Evolutionary conservation across 2,113 vertebrate species (phyloP).

Genomic region (Oreotrochilus melanogaster): DNA sequence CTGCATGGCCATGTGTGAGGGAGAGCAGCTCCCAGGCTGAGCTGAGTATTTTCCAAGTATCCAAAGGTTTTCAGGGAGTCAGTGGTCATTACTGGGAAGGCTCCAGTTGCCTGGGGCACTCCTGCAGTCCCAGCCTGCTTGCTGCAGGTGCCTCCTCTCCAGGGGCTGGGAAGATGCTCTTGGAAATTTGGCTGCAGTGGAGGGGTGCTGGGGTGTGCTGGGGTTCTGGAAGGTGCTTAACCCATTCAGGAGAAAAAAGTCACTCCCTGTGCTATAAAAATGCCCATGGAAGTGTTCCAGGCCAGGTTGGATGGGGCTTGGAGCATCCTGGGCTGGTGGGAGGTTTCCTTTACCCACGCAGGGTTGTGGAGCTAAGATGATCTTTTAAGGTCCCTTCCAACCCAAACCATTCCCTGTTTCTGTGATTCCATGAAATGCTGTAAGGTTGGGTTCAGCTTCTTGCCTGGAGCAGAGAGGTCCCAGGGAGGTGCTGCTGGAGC

Average conservation of each 20-base stretch:
- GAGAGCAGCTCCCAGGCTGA: neutral
- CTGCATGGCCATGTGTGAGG: fast-evolving
- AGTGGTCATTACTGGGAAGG: neutral
- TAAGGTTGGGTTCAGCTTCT: neutral
- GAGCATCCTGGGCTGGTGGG: too few relatives aligned
- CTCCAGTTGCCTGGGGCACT: fast-evolving
- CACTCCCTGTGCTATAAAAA: neutral
- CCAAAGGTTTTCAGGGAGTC: neutral
- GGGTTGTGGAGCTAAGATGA: too few relatives aligned
- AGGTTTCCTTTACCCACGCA: too few relatives aligned
- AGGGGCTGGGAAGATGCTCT: neutral
- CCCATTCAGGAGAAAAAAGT: neutral
- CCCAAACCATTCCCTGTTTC: too few relatives aligned
- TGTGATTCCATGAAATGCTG: too few relatives aligned
- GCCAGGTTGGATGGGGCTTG: too few relatives aligned
- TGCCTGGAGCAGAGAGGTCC: neutral
- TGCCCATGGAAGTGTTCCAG: too few relatives aligned
- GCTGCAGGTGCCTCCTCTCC: neutral
- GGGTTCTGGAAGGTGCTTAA: neutral
- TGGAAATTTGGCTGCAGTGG: neutral
- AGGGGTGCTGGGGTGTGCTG: neutral
- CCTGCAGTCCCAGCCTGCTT: neutral
- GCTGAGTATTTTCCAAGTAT: neutral
- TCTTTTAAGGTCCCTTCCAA: too few relatives aligned
- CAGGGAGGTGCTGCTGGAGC: neutral